Conservation (phyloP, 2,797 vertebrate genomes). For the Sebastes aleutianus region DNA sequence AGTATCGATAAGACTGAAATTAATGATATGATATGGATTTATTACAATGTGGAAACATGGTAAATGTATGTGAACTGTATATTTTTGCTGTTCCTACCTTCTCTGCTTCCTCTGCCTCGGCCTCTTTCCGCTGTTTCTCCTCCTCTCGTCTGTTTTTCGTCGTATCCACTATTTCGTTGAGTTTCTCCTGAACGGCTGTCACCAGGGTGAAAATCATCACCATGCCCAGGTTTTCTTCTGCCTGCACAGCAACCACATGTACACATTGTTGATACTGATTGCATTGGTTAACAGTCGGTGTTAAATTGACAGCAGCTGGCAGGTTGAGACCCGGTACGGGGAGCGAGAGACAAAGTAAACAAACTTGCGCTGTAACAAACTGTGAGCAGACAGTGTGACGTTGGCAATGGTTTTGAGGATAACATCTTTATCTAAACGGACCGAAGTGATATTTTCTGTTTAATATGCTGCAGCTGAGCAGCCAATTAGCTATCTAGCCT, state of each 20-base stretch:
- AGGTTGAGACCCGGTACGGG: not conserved
- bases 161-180: constrained; percentile 95
- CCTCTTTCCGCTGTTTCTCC: constrained; percentile 89
- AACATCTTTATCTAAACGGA: not conserved
- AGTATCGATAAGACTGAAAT: not conserved
- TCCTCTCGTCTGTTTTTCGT: constrained; percentile 93
- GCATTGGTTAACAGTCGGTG: not conserved
- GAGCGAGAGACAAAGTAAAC: not conserved
- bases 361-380: not conserved
- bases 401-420: not conserved
- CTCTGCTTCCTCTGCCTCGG: constrained; percentile 95
- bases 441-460: not conserved
- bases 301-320: not conserved
- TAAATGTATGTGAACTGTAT: not conserved
- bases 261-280: not conserved
- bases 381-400: not conserved
- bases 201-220: constrained; percentile 99
- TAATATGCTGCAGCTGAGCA: not conserved
- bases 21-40: not conserved
- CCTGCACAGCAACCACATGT: constrained; percentile 74
- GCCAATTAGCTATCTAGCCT: not conserved
- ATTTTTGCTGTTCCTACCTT: constrained; percentile 79
- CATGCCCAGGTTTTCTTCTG: constrained; percentile 96
- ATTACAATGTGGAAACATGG: not conserved
- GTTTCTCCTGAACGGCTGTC: constrained; percentile 95